Evolutionary conservation across 2,888 invertebrate species (phyloP).

Genomic region (Microchrysa polita): DNA sequence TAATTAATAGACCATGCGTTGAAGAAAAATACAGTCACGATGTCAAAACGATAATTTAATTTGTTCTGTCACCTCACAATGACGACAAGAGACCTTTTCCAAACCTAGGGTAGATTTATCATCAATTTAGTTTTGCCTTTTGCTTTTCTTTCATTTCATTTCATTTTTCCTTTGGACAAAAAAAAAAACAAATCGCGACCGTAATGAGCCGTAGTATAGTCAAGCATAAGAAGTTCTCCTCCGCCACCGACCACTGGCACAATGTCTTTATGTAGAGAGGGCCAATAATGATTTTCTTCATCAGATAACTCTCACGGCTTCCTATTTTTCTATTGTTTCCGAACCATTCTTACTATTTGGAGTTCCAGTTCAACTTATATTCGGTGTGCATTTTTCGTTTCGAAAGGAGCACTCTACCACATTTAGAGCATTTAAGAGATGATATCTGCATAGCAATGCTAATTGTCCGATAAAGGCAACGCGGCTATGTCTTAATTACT

Average conservation of each 20-base stretch:
- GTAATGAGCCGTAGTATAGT: not conserved
- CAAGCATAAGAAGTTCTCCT: not conserved
- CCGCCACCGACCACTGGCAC: no score
- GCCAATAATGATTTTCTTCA: constrained; percentile 22
- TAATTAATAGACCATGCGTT: constrained; percentile 28
- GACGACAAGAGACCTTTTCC: not conserved
- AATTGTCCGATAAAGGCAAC: constrained; percentile 27
- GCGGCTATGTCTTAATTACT: constrained; percentile 33
- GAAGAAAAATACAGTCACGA: constrained; percentile 20
- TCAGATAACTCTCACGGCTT: constrained; percentile 28
- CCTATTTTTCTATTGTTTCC: constrained; percentile 31
- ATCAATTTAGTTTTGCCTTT: constrained; percentile 37
- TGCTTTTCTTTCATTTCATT: not conserved
- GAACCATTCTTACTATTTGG: not conserved
- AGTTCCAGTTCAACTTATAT: not conserved
- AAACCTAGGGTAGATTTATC: constrained; percentile 15
- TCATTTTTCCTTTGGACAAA: not conserved
- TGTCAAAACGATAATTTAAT: constrained; percentile 43
- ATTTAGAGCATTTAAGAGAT: constrained; percentile 27
- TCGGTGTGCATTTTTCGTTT: not conserved
- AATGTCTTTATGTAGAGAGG: not conserved
- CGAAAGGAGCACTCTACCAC: constrained; percentile 1
- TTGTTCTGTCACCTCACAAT: constrained; percentile 38
- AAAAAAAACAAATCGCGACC: not conserved
- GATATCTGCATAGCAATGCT: constrained; percentile 31